A percentile compares a stretch with the other conserved stretches of the same genome.
phyloP scores from a whole-genome alignment of 2,888 invertebrate species.

The Argyra leucocephala region DNA sequence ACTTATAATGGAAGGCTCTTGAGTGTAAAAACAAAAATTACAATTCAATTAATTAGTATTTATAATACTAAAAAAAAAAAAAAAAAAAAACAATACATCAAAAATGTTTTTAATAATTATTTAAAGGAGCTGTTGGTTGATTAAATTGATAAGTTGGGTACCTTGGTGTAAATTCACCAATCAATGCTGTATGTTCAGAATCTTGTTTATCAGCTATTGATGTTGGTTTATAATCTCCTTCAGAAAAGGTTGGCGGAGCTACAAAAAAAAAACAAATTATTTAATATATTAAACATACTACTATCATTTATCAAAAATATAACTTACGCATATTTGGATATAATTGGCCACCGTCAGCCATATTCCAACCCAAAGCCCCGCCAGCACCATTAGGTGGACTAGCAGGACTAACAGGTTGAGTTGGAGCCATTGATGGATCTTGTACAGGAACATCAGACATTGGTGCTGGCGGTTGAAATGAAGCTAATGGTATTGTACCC shows the following conservation, averaged over 20 bases:
- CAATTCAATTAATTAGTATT: no score
- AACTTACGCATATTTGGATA: slow-evolving; percentile 49
- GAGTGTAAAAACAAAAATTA: neutral
- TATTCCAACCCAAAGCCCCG: slow-evolving; percentile 42
- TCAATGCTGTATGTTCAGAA: slow-evolving; percentile 49
- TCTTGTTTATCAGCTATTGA: slow-evolving; percentile 57
- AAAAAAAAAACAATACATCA: neutral
- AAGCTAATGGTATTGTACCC: slow-evolving; percentile 63
- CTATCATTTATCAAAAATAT: neutral
- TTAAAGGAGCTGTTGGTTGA: slow-evolving; percentile 45
- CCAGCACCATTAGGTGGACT: slow-evolving; percentile 40
- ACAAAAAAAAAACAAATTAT: slow-evolving; percentile 25
- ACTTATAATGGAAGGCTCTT: neutral
- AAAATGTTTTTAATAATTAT: slow-evolving; percentile 27
- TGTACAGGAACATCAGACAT: slow-evolving; percentile 38
- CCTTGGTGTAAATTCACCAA: slow-evolving; percentile 50
- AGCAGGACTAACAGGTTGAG: slow-evolving; percentile 42
- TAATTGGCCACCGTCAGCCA: slow-evolving; percentile 34
- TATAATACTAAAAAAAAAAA: no score
- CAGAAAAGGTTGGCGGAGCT: slow-evolving; percentile 60
- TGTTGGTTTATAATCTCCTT: slow-evolving; percentile 51
- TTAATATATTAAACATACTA: neutral
- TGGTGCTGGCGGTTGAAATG: slow-evolving; percentile 42
- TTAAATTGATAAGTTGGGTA: slow-evolving; percentile 54
- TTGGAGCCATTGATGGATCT: slow-evolving; percentile 40